These are phyloP conservation scores for Hirudo medicinalis DNA, from an alignment of 1,140 invertebrate species.

Conservation along the genomic window DNA sequence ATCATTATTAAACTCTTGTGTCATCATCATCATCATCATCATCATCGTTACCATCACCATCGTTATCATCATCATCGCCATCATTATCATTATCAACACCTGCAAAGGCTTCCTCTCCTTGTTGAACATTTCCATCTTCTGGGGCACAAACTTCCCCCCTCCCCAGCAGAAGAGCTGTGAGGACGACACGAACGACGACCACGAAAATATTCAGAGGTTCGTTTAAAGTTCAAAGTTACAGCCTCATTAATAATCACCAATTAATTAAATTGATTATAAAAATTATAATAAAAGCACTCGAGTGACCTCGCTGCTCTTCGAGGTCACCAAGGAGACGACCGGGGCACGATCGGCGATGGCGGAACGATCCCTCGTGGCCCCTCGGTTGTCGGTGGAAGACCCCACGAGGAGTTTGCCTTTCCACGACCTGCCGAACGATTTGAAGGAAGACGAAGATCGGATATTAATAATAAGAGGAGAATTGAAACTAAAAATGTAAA, in stretches of 20 bases:
- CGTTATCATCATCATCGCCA: conserved; percentile 11
- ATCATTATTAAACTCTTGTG: conserved; percentile 9
- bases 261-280: too few species aligned
- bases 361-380: too few species aligned
- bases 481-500: background rate
- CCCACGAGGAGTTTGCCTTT: too few species aligned
- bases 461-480: background rate
- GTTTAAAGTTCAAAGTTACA: too few species aligned
- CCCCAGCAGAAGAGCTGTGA: conserved; percentile 38
- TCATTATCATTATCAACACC: conserved; percentile 22
- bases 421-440: too few species aligned
- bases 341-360: background rate
- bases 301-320: conserved; percentile 32
- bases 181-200: too few species aligned
- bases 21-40: conserved; percentile 16
- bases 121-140: conserved; percentile 39
- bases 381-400: too few species aligned
- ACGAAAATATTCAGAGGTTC: too few species aligned
- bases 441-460: too few species aligned
- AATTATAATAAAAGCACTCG: too few species aligned
- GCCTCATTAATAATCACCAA: too few species aligned
- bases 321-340: conserved; percentile 33
- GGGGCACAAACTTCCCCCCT: conserved; percentile 37
- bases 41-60: conserved; percentile 15
- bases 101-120: conserved; percentile 36